Conservation (phyloP, 2,888 invertebrate genomes). For the Latrodectus elegans region DNA sequence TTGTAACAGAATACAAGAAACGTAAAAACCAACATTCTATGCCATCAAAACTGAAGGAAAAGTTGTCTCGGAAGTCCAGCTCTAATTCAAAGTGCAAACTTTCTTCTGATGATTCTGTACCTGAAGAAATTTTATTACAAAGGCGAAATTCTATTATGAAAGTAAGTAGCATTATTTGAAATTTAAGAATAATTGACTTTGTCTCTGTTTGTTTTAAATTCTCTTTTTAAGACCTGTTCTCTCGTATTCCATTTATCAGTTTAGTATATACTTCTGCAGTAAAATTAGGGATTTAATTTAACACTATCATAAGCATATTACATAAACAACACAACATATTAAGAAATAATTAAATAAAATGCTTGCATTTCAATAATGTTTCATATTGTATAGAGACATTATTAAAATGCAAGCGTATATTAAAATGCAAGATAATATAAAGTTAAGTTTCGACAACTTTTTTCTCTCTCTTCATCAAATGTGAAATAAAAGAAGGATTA, state of each 20-base stretch:
- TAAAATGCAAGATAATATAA: too few relatives aligned
- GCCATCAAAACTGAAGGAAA: conserved; percentile 66
- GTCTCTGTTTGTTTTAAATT: too few relatives aligned
- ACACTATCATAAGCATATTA: neutral
- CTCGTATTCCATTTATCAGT: too few relatives aligned
- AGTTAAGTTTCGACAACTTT: too few relatives aligned
- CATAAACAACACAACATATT: neutral
- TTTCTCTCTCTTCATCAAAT: too few relatives aligned
- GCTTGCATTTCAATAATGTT: too few relatives aligned
- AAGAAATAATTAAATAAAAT: too few relatives aligned
- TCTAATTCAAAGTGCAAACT: conserved; percentile 45
- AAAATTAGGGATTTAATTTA: neutral
- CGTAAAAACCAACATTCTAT: conserved; percentile 76
- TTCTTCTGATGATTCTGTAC: conserved; percentile 75
- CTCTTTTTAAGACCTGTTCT: too few relatives aligned
- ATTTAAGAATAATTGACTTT: neutral
- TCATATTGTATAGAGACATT: too few relatives aligned
- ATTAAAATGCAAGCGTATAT: too few relatives aligned
- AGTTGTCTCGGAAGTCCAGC: conserved; percentile 53
- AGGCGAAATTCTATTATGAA: conserved; percentile 87
- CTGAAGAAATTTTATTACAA: conserved; percentile 89
- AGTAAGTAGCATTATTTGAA: conserved; percentile 76
- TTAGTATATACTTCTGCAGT: neutral
- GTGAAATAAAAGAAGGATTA: too few relatives aligned
- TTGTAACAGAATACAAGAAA: conserved; percentile 78